These are phyloP conservation scores for Novumbra hubbsi DNA, from an alignment of 2,797 vertebrate genomes.

Conservation along the genomic window DNA sequence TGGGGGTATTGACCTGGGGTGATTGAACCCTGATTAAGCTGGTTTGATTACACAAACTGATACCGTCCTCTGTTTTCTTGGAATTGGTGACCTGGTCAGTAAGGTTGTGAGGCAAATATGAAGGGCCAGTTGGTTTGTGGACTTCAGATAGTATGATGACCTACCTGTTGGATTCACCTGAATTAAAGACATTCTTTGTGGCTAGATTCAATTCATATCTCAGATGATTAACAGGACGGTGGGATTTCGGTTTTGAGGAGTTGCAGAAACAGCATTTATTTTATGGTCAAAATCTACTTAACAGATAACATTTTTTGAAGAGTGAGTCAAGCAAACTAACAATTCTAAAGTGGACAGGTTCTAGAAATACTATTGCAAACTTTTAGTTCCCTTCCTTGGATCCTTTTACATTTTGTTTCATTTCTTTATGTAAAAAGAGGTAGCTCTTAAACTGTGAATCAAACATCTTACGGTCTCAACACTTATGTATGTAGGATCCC, in stretches of 20 bases:
- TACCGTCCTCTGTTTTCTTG: slow-evolving; percentile 41
- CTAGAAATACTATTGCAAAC: too few species aligned
- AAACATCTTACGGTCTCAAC: too few species aligned
- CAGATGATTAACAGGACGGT: too few species aligned
- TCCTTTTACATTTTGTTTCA: too few species aligned
- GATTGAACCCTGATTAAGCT: slow-evolving; percentile 61
- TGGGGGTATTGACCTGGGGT: slow-evolving; percentile 62
- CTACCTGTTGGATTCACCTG: not conserved
- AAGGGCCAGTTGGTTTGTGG: not conserved
- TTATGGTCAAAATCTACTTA: not conserved
- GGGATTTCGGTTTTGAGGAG: too few species aligned
- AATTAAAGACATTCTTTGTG: not conserved
- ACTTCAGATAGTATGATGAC: not conserved
- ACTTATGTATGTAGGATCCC: not conserved
- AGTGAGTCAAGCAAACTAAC: too few species aligned
- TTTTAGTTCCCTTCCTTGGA: too few species aligned
- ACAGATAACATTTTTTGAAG: too few species aligned
- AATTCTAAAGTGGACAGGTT: too few species aligned
- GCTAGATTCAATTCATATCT: too few species aligned
- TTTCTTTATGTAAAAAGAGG: too few species aligned
- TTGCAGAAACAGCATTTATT: not conserved
- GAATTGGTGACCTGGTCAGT: slow-evolving; percentile 49
- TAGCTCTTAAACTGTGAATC: too few species aligned
- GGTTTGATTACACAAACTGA: slow-evolving; percentile 55
- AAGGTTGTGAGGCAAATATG: not conserved